These are phyloP conservation scores for Danio choprae DNA, from an alignment of 2,797 vertebrate species.

Conservation along the genomic window DNA sequence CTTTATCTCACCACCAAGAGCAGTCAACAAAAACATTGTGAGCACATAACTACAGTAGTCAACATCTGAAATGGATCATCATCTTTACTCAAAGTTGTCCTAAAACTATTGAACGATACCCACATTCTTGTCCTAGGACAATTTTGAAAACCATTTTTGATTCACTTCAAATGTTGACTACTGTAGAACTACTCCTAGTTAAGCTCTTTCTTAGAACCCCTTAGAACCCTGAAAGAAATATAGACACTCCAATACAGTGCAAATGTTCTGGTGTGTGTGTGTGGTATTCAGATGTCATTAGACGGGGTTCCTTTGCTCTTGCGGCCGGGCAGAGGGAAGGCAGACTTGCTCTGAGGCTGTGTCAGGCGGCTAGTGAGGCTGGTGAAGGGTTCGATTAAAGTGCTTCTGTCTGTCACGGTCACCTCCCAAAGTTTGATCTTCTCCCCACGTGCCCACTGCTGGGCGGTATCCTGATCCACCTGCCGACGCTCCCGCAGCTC, in stretches of 20 bases:
- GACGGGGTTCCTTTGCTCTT: constrained; percentile 89
- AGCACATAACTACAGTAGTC: no score
- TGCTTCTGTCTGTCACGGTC: constrained; percentile 86
- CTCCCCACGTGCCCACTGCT: constrained; percentile 91
- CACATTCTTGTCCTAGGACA: no score
- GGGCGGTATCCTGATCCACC: constrained; percentile 88
- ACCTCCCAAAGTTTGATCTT: constrained; percentile 96
- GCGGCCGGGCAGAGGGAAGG: constrained; percentile 92
- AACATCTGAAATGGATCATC: no score
- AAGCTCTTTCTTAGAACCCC: not conserved
- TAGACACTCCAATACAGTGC: not conserved
- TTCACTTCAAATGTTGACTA: no score
- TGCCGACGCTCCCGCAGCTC: constrained; percentile 89
- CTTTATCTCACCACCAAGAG: not conserved
- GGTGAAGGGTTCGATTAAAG: constrained; percentile 92
- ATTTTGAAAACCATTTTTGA: no score
- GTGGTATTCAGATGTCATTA: constrained; percentile 78
- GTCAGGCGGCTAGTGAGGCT: constrained; percentile 92
- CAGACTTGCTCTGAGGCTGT: constrained; percentile 93
- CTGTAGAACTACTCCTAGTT: not conserved
- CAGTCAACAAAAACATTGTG: not conserved
- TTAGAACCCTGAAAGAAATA: not conserved
- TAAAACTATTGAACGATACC: no score
- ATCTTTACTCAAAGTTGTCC: no score
- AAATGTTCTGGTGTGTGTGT: not conserved